Evolutionary conservation across 2,888 invertebrate species (phyloP), one percentile per base, ranked within the genome.

Genomic region (Shargacucullia verbasci): DNA sequence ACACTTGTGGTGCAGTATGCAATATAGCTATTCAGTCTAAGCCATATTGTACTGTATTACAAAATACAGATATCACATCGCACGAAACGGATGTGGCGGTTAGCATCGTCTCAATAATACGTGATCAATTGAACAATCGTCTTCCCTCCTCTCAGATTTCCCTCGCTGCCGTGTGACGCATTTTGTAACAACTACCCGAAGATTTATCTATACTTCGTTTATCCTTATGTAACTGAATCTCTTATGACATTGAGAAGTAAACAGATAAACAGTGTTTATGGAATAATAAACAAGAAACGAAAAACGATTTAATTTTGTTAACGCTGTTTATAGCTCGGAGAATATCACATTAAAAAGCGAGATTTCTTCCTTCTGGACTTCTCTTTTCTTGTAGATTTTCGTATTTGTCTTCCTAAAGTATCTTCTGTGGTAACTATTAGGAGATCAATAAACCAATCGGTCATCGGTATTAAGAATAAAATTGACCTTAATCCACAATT

Each of bases 41-140:
- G 4, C 14, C 39, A 29, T 34, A 38, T 29, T 34, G 45, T 41
- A 43, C 44, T 53, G 40, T 53, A 69, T 73, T 61, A 40, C 38
- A 40, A 38, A 53, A 57, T 45, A 49, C 50, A 48, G 38, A 45
- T 54, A 54, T 54, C 58, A 33, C 9, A 15, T 34, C 33, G 27
- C 50, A 45, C 41, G 40, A 39, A 62, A 59, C 55, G 55, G 66
- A 65, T 70, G 78, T 66, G 47, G 37, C 47, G 39, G 59, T 61
- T 55, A 73, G 63, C 49, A 76, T 58, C 39, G 33, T 62, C 64
- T 64, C 77, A 71, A 79, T 73, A 67, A 79, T 80, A 82, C 79
- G 78, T 84, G 85, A 85, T 84, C 85, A 86, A 87, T 85, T 85
- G 82, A 77, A 82, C 82, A 82, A 84, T 86, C 84, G 82, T 70